Evolutionary conservation across 2,888 invertebrate species (phyloP), one percentile per base, ranked within the genome.

Genomic region (Drosophila fulvimacula): DNA sequence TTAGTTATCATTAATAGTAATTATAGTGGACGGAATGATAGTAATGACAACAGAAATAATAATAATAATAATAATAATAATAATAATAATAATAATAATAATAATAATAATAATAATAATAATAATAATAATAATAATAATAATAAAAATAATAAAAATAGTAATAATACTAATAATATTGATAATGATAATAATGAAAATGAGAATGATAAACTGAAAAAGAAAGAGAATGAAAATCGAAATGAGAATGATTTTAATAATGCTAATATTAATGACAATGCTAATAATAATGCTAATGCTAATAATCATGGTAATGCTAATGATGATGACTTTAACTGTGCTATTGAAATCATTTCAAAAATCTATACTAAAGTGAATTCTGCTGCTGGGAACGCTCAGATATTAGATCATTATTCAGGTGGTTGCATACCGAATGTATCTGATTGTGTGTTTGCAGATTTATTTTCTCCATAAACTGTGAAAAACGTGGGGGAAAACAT

Each of bases 391-490:
- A 49, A 21, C 38, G n/a, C 7, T 36, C 57, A 38, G n/a, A 27
- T 42, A 41, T 44, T 30, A 15, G 24, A 36, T 15, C 17, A 49
- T 11, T 42, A 21, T 30, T 30, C 34, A 42, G 57, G 36, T 68
- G 63, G 39, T 36, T 52, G 36, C 55, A 36, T 32, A n/a, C n/a
- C 4, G 5, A 10, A 9, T 15, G 1, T 46, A 13, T 19, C n/a
- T 3, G 11, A n/a, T 2, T 27, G n/a, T n/a, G 4, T 24, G 27
- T 21, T 34, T 11, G 11, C 2, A 38, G 53, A 73, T 72, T 71
- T 65, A 60, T 76, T 53, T 72, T 34, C 42, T 6, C 21, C 32
- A 72, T 60, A 65, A 76, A 56, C 72, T 76, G 59, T 34, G 42
- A 60, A 65, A 24, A 65, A 57, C 42, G n/a, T 34, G 51, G 73